Evolutionary conservation across 2,888 invertebrate genomes (phyloP), one percentile per base, ranked within the genome.

Genomic region (Tetrapedia diversipes): DNA sequence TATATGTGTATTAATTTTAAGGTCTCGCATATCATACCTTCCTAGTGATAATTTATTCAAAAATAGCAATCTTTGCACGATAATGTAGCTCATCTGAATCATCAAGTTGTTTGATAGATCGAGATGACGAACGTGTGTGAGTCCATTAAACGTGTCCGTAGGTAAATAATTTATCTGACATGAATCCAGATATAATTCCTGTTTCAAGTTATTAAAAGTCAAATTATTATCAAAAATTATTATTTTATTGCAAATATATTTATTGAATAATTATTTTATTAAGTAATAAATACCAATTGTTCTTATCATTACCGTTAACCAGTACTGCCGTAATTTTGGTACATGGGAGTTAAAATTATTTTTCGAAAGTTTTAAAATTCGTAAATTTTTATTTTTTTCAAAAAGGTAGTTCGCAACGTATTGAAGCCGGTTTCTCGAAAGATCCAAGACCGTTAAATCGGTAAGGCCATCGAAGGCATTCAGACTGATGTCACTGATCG

Each of bases 351-450:
- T 88, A 24, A 92, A 89, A 76, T 90, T 89, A 76, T 92, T 92
- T 16, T 83, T 87, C 43, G 88, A 83, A 3, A 92, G 77, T 56
- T 87, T 86, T 11, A 92, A 78, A 47, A 90, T 86, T 29, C 84
- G 84, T 19, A 92, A 77, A 64, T 86, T 89, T 10, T 78, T 81
- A n/a, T 86, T 90, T 22, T 86, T 80, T 6, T 86, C 79, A 77
- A 93, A 93, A 2, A 91, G 92, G 32, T 92, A 92, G 1, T 92
- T 84, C 1, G 89, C 86, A 39, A 93, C 85, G 45, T 87, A 88
- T 43, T 92, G 86, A 14, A 94, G 84, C 67, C 90, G 89, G 85
- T 94, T 93, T 59, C 83, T 82, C 32, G 93, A 93, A 71, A 93
- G 80, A 77, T 93, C 93, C 29, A 93, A 85, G 43, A 91, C 89